Percentiles rank a stretch among this genome's conserved stretches.
Conservation (phyloP, 92 coral and sea anemone species). For the Bergia sp. region DNA sequence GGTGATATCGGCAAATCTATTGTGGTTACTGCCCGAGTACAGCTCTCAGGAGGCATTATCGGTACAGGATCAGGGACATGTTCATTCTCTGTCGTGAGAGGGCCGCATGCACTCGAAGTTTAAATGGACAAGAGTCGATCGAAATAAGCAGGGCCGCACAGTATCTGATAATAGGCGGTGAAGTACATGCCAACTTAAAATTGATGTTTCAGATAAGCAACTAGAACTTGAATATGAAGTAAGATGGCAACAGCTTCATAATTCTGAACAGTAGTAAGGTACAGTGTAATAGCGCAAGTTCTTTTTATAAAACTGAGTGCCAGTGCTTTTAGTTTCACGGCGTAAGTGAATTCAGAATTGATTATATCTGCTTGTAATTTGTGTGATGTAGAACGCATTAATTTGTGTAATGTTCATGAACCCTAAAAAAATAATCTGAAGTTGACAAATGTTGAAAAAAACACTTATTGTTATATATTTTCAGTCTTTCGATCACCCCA, state of each 20-base stretch:
- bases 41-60: neutral
- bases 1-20: neutral
- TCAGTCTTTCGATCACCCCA: too few species aligned
- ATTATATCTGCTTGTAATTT: too few species aligned
- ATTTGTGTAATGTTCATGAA: too few species aligned
- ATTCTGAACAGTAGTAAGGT: neutral
- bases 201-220: neutral
- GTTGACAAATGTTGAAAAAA: neutral
- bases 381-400: too few species aligned
- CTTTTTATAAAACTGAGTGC: too few species aligned
- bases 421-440: too few species aligned
- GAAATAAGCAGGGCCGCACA: neutral
- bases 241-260: neutral
- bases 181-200: neutral
- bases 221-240: neutral
- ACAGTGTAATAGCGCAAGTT: too few species aligned
- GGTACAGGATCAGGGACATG: neutral
- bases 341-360: too few species aligned
- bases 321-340: neutral
- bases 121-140: neutral
- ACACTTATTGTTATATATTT: too few species aligned
- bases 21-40: neutral
- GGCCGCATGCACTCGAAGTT: neutral
- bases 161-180: too few species aligned
- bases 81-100: constrained; percentile 2